Percentiles rank a stretch among this genome's conserved stretches.
Conservation (phyloP, 2,113 vertebrate genomes). For the Fulmarus glacialis region DNA sequence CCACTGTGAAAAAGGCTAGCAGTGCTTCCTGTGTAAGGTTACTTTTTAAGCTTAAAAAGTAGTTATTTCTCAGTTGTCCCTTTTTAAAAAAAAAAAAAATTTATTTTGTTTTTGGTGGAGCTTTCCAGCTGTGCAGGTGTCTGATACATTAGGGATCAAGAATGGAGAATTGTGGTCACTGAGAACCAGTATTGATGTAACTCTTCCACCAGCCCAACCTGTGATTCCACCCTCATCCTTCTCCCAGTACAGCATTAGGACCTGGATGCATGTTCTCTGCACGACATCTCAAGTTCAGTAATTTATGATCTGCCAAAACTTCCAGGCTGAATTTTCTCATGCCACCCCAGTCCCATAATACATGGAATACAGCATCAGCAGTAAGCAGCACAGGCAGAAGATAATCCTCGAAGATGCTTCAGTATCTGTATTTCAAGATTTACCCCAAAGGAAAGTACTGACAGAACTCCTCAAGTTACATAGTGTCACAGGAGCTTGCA, state of each 20-base stretch:
- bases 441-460: background rate
- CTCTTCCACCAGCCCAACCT: background rate
- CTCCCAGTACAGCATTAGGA: background rate
- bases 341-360: background rate
- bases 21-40: background rate
- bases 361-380: background rate
- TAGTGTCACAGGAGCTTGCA: background rate
- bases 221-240: background rate
- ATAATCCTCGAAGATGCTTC: background rate
- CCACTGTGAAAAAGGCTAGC: background rate
- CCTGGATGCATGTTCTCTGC: background rate
- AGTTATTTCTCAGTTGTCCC: background rate
- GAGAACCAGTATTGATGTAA: rapidly evolving
- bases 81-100: background rate
- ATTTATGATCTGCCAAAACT: background rate
- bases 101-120: background rate
- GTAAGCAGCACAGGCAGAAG: background rate
- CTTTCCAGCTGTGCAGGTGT: background rate
- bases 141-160: background rate
- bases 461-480: background rate
- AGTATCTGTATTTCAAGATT: background rate
- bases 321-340: background rate
- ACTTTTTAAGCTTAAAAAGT: background rate
- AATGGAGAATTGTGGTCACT: background rate
- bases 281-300: background rate